Evolutionary conservation across 2,113 vertebrate genomes (phyloP).

Genomic region (Malurus cyaneus): DNA sequence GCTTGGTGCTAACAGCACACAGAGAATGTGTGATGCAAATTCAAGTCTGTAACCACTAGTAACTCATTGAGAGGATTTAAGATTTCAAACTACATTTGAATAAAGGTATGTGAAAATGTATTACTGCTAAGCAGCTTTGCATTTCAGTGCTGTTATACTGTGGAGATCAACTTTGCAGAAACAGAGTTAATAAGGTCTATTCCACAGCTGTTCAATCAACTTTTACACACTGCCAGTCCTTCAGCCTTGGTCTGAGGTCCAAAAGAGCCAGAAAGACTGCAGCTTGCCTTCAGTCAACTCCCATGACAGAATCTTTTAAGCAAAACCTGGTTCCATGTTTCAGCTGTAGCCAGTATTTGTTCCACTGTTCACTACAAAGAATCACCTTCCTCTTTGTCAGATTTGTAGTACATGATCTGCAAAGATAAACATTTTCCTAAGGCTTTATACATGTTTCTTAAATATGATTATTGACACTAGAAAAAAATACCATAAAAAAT

Average conservation of each 20-base stretch:
- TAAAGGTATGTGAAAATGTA: neutral
- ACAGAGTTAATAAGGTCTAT: neutral
- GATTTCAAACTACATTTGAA: neutral
- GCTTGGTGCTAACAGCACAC: neutral
- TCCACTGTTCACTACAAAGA: neutral
- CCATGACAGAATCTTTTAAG: neutral
- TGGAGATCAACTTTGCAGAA: neutral
- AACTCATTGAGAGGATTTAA: constrained; percentile 2
- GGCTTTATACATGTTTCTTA: neutral
- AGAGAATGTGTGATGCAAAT: neutral
- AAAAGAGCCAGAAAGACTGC: neutral
- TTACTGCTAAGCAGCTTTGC: neutral
- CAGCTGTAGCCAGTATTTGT: neutral
- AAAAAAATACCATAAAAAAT: neutral
- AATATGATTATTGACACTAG: neutral
- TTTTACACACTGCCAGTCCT: neutral
- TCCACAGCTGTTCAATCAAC: neutral
- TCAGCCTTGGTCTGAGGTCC: neutral
- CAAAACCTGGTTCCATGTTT: neutral
- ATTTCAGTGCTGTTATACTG: neutral
- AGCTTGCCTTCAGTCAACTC: neutral
- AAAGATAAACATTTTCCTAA: neutral
- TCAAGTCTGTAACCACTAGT: constrained; percentile 14
- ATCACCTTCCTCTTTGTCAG: neutral
- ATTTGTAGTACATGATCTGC: neutral